A percentile compares a stretch with the other conserved stretches of the same genome.
These are phyloP conservation scores for Mayetiola destructor DNA, from an alignment of 2,888 invertebrate genomes.

Conservation along the genomic window DNA sequence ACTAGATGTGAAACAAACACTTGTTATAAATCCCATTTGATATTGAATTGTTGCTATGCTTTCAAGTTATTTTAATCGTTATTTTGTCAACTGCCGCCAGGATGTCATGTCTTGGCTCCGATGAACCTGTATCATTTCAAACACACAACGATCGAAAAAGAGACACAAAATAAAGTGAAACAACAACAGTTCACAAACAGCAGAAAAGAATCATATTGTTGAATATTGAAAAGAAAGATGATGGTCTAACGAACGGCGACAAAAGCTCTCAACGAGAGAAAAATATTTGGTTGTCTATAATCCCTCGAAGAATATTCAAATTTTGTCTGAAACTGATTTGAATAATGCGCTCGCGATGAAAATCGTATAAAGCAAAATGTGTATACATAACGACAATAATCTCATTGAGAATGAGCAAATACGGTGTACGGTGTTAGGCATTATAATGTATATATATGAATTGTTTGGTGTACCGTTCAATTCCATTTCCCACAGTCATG, in stretches of 20 bases:
- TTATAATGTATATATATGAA: no score
- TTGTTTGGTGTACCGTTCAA: no score
- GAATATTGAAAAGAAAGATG: no score
- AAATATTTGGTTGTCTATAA: conserved; percentile 11
- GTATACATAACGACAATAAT: background rate
- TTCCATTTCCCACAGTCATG: no score
- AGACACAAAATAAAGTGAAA: background rate
- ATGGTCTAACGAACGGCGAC: conserved; percentile 5
- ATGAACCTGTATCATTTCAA: background rate
- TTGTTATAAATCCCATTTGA: conserved; percentile 1
- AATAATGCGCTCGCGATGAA: conserved; percentile 7
- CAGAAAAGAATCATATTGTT: background rate
- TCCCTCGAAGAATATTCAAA: conserved; percentile 12
- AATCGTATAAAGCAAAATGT: background rate
- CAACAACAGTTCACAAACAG: no score
- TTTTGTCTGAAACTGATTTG: conserved; percentile 10
- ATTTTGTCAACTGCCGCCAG: background rate
- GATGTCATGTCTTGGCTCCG: background rate
- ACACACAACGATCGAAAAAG: background rate
- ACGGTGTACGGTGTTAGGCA: background rate
- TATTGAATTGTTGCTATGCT: no score
- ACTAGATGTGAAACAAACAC: conserved; percentile 12
- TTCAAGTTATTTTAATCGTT: no score
- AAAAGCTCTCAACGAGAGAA: conserved; percentile 8
- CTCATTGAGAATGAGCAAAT: background rate